These are phyloP conservation scores for Crocidura indochinensis DNA, from an alignment of 2,797 vertebrate species.

Conservation along the genomic window DNA sequence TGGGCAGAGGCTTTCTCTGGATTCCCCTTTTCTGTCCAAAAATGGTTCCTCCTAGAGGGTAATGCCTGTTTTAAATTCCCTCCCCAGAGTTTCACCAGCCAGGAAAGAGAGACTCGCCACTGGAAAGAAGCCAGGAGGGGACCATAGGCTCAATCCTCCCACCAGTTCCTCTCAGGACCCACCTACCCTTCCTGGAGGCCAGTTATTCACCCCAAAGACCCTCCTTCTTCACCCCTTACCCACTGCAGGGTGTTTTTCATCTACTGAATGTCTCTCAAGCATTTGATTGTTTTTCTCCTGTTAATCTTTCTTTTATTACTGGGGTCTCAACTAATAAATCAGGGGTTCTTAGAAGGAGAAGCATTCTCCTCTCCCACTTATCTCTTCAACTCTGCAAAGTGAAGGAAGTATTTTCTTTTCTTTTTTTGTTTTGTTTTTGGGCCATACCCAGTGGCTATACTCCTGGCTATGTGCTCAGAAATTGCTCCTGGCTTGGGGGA, in stretches of 20 bases:
- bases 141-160: too few relatives aligned
- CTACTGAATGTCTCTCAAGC: background rate
- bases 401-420: background rate
- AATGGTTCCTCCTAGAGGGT: background rate
- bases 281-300: background rate
- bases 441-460: too few relatives aligned
- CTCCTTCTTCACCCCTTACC: background rate
- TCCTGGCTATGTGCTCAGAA: too few relatives aligned
- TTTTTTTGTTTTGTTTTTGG: too few relatives aligned
- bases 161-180: background rate
- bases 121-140: background rate
- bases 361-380: background rate
- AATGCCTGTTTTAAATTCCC: background rate
- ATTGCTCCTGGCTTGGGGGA: too few relatives aligned
- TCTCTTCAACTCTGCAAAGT: background rate
- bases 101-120: background rate
- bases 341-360: background rate
- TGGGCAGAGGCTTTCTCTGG: slow-evolving; percentile 15
- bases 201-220: background rate
- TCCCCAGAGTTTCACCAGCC: background rate
- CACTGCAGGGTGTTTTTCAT: background rate
- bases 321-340: background rate
- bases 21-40: background rate
- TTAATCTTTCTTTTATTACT: background rate
- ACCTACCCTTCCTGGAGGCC: background rate